Percentiles rank a stretch among this genome's conserved stretches.
phyloP scores from a whole-genome alignment of 2,888 invertebrate species.

The Eilema sororculum region DNA sequence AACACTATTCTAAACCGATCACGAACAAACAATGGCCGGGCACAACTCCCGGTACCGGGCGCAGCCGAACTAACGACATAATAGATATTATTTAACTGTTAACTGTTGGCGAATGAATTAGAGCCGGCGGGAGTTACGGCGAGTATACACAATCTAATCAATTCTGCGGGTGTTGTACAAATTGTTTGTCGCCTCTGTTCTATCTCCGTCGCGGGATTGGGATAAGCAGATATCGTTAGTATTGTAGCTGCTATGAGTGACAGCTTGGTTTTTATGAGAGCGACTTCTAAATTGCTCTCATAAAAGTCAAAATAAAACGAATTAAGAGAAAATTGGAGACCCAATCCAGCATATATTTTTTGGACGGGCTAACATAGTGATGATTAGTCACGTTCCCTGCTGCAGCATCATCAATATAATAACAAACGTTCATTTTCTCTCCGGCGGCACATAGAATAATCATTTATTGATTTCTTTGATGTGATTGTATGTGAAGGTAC shows the following conservation, averaged over 20 bases:
- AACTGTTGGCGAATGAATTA: constrained; percentile 18
- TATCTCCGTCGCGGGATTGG: not conserved
- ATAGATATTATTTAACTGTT: constrained; percentile 20
- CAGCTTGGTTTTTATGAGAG: no score
- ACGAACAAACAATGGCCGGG: constrained; percentile 12
- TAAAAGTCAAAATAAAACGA: no score
- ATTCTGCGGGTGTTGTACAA: constrained; percentile 19
- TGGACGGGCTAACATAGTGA: no score
- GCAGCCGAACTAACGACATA: constrained; percentile 17
- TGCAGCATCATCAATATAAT: not conserved
- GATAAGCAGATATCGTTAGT: not conserved
- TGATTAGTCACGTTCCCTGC: not conserved
- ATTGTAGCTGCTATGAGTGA: not conserved
- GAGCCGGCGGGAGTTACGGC: constrained; percentile 5
- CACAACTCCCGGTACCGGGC: not conserved
- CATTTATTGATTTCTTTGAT: constrained; percentile 6
- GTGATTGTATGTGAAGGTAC: not conserved
- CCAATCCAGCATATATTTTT: no score
- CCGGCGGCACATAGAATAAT: not conserved
- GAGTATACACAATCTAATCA: constrained; percentile 32
- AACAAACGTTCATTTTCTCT: not conserved
- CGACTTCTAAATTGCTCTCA: no score
- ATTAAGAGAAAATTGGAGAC: no score
- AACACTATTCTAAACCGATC: constrained; percentile 7
- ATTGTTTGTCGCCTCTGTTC: constrained; percentile 4